phyloP scores from a whole-genome alignment of 2,113 vertebrate species.

The Grallaria varia region DNA sequence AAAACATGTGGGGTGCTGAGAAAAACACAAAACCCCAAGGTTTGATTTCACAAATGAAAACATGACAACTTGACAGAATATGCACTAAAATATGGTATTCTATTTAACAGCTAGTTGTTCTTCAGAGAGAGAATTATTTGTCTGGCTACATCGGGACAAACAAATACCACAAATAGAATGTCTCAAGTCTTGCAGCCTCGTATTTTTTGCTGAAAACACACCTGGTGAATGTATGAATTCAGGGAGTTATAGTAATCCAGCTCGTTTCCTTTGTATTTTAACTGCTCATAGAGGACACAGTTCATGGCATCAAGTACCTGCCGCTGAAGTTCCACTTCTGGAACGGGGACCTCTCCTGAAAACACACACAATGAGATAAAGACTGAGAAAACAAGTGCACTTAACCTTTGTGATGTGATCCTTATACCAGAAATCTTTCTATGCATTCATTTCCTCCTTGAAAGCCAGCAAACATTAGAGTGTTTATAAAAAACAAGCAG shows the following conservation, averaged over 20 bases:
- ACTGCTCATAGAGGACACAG: slow-evolving; percentile 89
- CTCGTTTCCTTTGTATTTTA: slow-evolving; percentile 95
- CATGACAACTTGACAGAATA: not conserved
- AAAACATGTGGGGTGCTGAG: not conserved
- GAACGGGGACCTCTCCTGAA: slow-evolving; percentile 74
- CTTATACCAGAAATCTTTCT: not conserved
- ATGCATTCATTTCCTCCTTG: not conserved
- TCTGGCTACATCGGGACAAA: not conserved
- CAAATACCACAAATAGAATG: not conserved
- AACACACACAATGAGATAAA: not conserved
- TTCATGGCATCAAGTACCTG: slow-evolving; percentile 93
- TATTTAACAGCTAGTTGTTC: not conserved
- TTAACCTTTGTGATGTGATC: not conserved
- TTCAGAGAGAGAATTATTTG: not conserved
- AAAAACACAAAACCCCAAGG: not conserved
- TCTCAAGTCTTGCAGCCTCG: not conserved
- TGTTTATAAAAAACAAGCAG: not conserved
- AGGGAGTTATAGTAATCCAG: slow-evolving; percentile 96
- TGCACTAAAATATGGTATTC: not conserved
- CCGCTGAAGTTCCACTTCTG: slow-evolving; percentile 89
- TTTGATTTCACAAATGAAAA: not conserved
- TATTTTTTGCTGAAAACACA: not conserved
- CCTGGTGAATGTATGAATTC: slow-evolving; percentile 97
- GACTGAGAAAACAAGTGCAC: not conserved
- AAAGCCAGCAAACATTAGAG: not conserved